Evolutionary conservation across 2,888 invertebrate species (phyloP).

Genomic region (Chloroclysta siterata): DNA sequence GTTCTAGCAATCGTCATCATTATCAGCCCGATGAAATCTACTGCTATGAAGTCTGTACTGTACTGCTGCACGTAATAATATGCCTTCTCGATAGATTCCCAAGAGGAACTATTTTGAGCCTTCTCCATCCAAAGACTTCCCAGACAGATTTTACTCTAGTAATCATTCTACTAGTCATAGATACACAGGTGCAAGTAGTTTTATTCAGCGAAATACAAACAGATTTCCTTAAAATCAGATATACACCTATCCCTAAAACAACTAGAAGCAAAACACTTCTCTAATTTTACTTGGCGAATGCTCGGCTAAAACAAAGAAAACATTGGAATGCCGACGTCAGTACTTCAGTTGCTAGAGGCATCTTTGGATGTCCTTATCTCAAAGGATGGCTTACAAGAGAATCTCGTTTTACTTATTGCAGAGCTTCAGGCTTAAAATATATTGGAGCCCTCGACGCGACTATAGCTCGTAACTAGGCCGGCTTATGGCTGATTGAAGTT

Average conservation of each 20-base stretch:
- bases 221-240: too few species aligned
- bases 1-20: too few species aligned
- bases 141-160: too few species aligned
- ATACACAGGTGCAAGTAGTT: too few species aligned
- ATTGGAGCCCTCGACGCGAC: constrained; percentile 34
- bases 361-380: constrained; percentile 51
- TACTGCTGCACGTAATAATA: too few species aligned
- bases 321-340: constrained; percentile 30
- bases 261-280: constrained; percentile 15
- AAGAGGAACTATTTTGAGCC: too few species aligned
- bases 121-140: too few species aligned
- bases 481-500: constrained; percentile 22
- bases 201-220: too few species aligned
- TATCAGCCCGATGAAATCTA: too few species aligned
- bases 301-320: constrained; percentile 28
- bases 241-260: constrained; percentile 8
- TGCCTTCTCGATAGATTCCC: too few species aligned
- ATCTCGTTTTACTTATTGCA: constrained; percentile 54
- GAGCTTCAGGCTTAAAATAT: constrained; percentile 53
- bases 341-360: constrained; percentile 31
- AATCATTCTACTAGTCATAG: too few species aligned
- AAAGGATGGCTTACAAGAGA: constrained; percentile 50
- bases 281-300: constrained; percentile 21
- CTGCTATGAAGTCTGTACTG: too few species aligned
- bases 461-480: constrained; percentile 24